Conservation (phyloP, 2,113 vertebrate species). For the Damaliscus lunatus region DNA sequence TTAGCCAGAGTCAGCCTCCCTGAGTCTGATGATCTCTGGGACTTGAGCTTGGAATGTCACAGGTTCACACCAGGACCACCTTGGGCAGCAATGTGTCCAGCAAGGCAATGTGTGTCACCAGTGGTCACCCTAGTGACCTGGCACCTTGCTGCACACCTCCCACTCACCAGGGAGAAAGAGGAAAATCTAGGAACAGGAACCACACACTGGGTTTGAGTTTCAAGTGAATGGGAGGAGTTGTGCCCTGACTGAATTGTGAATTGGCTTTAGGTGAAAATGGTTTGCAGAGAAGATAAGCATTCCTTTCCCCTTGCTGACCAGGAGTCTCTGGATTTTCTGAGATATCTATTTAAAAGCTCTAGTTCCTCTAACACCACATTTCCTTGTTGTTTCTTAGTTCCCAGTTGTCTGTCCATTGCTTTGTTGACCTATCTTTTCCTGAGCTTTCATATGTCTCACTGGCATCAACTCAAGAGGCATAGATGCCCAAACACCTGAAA, state of each 20-base stretch:
- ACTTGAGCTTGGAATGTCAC: not conserved
- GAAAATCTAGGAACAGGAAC: not conserved
- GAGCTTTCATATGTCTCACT: not conserved
- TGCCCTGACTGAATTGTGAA: not conserved
- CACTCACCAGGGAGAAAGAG: not conserved
- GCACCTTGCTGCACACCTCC: not conserved
- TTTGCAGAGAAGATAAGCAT: not conserved
- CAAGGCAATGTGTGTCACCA: not conserved
- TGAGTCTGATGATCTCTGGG: not conserved
- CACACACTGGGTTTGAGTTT: not conserved
- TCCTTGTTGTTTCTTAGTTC: not conserved
- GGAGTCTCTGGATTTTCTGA: not conserved
- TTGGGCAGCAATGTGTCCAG: not conserved
- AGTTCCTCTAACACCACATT: not conserved
- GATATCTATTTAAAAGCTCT: not conserved
- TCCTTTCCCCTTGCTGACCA: not conserved
- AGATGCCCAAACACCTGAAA: not conserved
- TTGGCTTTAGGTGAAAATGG: not conserved
- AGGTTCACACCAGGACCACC: not conserved
- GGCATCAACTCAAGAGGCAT: not conserved
- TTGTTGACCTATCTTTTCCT: not conserved
- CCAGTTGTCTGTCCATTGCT: not conserved
- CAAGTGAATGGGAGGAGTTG: not conserved
- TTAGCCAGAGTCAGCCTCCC: not conserved
- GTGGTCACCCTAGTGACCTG: not conserved